These are phyloP conservation scores for Papilio gigon DNA, from an alignment of 2,888 invertebrate genomes.

Conservation along the genomic window DNA sequence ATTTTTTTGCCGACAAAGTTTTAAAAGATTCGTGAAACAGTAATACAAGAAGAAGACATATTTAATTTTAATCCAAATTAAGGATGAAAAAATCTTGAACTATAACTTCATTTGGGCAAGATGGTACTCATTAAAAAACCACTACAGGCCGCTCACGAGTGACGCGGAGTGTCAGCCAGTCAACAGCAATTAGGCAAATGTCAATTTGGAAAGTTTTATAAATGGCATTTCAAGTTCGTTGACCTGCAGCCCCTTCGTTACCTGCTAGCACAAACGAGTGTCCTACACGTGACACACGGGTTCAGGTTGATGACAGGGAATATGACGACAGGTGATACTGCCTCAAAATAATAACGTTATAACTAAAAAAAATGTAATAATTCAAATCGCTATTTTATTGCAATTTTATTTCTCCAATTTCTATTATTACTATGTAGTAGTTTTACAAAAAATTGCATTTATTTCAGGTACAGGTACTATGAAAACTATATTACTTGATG, in stretches of 20 bases:
- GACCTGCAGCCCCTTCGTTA: slow-evolving; percentile 21
- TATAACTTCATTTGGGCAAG: not conserved
- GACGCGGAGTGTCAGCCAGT: not conserved
- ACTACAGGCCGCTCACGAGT: not conserved
- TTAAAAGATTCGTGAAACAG: no score
- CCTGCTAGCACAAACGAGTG: slow-evolving; percentile 10
- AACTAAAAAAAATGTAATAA: not conserved
- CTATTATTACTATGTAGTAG: no score
- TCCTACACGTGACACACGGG: not conserved
- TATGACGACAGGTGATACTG: slow-evolving; percentile 12
- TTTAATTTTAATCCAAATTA: no score
- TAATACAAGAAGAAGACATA: no score
- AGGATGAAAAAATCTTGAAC: not conserved
- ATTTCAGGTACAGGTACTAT: no score
- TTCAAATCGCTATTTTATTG: not conserved
- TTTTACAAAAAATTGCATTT: no score
- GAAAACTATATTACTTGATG: no score
- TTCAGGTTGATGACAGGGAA: not conserved
- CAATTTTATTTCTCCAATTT: not conserved
- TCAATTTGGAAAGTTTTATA: slow-evolving; percentile 21
- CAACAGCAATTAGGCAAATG: slow-evolving; percentile 17
- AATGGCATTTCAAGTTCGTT: slow-evolving; percentile 13
- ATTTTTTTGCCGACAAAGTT: no score
- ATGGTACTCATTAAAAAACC: not conserved
- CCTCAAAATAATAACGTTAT: not conserved